Base-by-base conservation (phyloP, 2,113 vertebrate species). In the Chaetodon auriga region DNA sequence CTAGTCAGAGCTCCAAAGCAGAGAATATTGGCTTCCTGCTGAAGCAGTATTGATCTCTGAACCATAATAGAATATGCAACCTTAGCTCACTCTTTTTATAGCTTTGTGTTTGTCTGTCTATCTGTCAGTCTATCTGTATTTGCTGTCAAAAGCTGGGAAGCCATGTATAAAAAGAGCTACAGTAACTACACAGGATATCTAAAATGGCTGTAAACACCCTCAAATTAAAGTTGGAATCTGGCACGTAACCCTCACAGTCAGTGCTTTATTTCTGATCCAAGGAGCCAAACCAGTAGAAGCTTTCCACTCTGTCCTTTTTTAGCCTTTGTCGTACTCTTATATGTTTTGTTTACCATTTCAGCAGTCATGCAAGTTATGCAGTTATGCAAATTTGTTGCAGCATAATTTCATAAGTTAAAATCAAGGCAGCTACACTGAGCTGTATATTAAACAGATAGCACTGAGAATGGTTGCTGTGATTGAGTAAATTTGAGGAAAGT, bases 1-100 rank as follows among this genome's bases (percentile, higher is more conserved):
- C 53, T 43, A 7, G 53, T 35, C 35, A 57, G 61, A 83, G 65
- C 66, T 65, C 74, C 78, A 85, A 74, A 87, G 72, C 66, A 16
- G 30, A 51, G 13, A 49, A 5, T 15, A 58, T 38, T n/a, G 0
- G 10, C 36, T 43, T 35, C 21, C 49, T 4, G 15, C 7, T 49
- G 19, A 4, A 30, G 21, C 61, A 11, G 18, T 16, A 68, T 45
- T 43, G 23, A 57, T 16, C 51, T 57, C n/a, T 49, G 25, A 25
- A 19, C 19, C 51, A 46, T 13, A 63, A 41, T 55, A 57, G 38
- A 65, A 15, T 15, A 30, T 55, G 49, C 16, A 19, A 19, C 36
- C 11, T 54, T 45, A 21, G 21, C 19, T n/a, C 19, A 2, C 25
- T 45, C 35, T 7, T 30, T 65, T 11, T 72, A 0, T 19, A 62